These are phyloP conservation scores for Syrista parreyssii DNA, from an alignment of 2,888 invertebrate species.

Conservation along the genomic window DNA sequence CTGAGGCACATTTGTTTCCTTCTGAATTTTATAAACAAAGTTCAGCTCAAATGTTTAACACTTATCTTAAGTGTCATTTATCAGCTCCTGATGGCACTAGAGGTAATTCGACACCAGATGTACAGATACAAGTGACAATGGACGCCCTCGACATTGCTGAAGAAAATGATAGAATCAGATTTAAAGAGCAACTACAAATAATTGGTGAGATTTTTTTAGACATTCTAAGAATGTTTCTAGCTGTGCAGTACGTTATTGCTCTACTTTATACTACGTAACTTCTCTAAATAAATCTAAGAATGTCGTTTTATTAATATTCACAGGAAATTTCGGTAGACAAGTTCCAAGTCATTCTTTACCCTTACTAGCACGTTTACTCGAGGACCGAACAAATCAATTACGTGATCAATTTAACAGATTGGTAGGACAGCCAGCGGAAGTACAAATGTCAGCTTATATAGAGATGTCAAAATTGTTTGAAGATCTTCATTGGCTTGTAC, in stretches of 20 bases:
- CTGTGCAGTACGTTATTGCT: neutral
- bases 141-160: conserved; percentile 70
- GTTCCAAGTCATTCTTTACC: conserved; percentile 75
- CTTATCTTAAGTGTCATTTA: conserved; percentile 82
- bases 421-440: conserved; percentile 36
- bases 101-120: conserved; percentile 39
- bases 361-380: conserved; percentile 75
- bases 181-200: conserved; percentile 78
- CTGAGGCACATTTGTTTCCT: conserved; percentile 63
- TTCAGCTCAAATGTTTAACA: conserved; percentile 77
- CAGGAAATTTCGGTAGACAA: conserved; percentile 71
- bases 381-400: conserved; percentile 73
- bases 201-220: conserved; percentile 69
- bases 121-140: neutral
- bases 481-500: conserved; percentile 90
- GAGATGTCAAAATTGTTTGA: conserved; percentile 80
- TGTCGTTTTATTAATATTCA: neutral
- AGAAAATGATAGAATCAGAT: conserved; percentile 75
- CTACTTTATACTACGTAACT: neutral
- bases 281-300: conserved; percentile 1
- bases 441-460: conserved; percentile 39
- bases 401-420: conserved; percentile 64
- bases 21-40: conserved; percentile 60
- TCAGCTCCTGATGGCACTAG: conserved; percentile 83
- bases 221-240: neutral